These are phyloP conservation scores for Cyanistes caeruleus DNA, from an alignment of 2,113 vertebrate genomes.

Conservation along the genomic window DNA sequence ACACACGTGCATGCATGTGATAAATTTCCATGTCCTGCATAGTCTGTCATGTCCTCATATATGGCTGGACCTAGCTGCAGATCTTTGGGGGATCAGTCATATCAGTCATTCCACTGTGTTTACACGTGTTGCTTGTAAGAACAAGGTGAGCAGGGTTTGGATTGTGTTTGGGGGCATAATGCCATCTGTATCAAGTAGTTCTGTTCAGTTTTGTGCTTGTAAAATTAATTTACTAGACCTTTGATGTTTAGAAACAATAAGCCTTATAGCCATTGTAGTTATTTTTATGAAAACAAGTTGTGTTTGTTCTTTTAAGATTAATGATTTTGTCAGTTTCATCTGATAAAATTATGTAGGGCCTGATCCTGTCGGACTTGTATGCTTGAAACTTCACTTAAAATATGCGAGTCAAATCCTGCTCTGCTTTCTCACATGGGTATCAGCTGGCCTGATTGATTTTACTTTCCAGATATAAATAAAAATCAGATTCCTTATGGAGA, in stretches of 20 bases:
- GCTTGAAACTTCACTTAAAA: neutral
- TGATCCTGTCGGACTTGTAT: neutral
- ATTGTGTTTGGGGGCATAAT: neutral
- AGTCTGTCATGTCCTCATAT: neutral
- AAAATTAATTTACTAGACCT: neutral
- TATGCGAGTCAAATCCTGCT: neutral
- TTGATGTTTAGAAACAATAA: neutral
- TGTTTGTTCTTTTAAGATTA: neutral
- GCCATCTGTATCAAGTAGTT: neutral
- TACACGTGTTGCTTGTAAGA: neutral
- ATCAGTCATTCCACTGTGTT: neutral
- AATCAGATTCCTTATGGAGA: conserved; percentile 50
- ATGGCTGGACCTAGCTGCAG: neutral
- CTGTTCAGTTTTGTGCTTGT: neutral
- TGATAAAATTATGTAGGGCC: neutral
- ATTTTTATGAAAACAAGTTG: neutral
- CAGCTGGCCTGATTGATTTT: conserved; percentile 39
- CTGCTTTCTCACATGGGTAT: neutral
- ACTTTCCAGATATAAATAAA: conserved; percentile 38
- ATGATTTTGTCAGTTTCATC: neutral
- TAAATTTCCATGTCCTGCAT: neutral
- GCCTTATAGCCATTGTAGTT: neutral
- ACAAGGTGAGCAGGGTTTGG: neutral
- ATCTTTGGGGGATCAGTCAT: neutral
- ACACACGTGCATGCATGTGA: rapidly evolving